Percentiles rank a stretch among this genome's conserved stretches.
Conservation (phyloP, 2,113 vertebrate genomes). For the Megaceryle maxima region DNA sequence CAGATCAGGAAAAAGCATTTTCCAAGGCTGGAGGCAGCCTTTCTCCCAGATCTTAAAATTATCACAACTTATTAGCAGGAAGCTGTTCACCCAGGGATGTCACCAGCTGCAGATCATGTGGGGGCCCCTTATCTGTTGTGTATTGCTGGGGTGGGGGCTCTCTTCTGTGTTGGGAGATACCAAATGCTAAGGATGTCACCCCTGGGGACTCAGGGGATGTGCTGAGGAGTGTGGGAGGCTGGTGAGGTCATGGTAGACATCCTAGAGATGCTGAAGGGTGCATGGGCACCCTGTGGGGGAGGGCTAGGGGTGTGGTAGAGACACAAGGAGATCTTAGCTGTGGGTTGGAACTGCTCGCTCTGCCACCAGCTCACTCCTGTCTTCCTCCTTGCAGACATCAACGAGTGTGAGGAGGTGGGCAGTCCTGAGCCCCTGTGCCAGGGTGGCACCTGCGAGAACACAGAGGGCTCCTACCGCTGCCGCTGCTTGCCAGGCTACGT, state of each 20-base stretch:
- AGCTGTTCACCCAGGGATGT: neutral
- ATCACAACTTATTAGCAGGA: neutral
- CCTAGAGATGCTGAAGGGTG: neutral
- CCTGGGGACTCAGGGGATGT: neutral
- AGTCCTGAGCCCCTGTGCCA: conserved; percentile 83
- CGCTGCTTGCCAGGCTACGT: conserved; percentile 83
- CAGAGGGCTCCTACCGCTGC: conserved; percentile 92
- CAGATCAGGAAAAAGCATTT: neutral
- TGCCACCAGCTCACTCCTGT: neutral
- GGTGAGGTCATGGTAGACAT: neutral
- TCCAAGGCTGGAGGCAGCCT: neutral
- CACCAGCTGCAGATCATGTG: neutral
- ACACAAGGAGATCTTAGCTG: neutral
- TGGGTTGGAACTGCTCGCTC: neutral
- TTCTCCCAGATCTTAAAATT: neutral
- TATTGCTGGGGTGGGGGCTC: neutral
- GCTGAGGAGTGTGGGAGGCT: neutral
- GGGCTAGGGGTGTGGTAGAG: rapidly evolving
- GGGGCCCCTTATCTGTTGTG: neutral
- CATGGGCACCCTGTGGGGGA: neutral
- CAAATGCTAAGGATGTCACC: neutral
- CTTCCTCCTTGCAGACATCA: conserved; percentile 81
- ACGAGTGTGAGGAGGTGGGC: conserved; percentile 90
- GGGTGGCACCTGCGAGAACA: conserved; percentile 87
- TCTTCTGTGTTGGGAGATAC: neutral